These are phyloP conservation scores for Hirtodrosophila confusa DNA, from an alignment of 2,888 invertebrate genomes.

Conservation along the genomic window DNA sequence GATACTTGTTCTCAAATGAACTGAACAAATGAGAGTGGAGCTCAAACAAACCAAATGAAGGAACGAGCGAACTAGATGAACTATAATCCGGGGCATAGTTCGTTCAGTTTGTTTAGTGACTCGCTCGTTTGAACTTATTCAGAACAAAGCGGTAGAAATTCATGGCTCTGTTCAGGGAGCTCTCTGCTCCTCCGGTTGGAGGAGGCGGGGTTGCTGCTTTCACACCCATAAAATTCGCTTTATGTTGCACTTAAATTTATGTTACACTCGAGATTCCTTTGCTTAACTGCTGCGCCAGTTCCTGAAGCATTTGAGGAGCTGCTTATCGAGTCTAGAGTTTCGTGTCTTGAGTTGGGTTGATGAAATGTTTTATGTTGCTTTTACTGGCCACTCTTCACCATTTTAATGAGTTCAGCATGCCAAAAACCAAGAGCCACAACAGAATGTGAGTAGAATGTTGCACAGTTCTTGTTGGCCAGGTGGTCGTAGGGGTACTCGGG, in stretches of 20 bases:
- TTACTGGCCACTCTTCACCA: slow-evolving; percentile 48
- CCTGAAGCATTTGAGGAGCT: slow-evolving; percentile 36
- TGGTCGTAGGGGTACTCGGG: not conserved
- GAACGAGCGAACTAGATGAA: no score
- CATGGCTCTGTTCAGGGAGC: no score
- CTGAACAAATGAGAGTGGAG: no score
- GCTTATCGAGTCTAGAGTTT: slow-evolving; percentile 54
- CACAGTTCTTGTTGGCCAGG: not conserved
- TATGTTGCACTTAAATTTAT: slow-evolving; percentile 76
- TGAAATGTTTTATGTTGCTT: slow-evolving; percentile 64
- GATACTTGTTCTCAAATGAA: no score
- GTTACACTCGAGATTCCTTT: slow-evolving; percentile 71
- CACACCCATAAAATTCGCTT: slow-evolving; percentile 66
- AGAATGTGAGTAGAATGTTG: slow-evolving; percentile 47
- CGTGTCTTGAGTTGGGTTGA: slow-evolving; percentile 14
- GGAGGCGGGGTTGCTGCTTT: slow-evolving; percentile 9
- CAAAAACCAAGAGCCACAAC: slow-evolving; percentile 37
- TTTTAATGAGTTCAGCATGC: slow-evolving; percentile 52
- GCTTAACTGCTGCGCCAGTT: slow-evolving; percentile 47
- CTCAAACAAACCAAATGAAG: no score
- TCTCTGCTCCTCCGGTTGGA: no score
- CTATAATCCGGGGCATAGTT: no score
- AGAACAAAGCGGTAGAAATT: no score
- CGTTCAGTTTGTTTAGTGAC: no score
- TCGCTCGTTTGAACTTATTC: no score